Evolutionary conservation across 1,140 invertebrate species (phyloP).

Genomic region (Diabrotica undecimpunctata): DNA sequence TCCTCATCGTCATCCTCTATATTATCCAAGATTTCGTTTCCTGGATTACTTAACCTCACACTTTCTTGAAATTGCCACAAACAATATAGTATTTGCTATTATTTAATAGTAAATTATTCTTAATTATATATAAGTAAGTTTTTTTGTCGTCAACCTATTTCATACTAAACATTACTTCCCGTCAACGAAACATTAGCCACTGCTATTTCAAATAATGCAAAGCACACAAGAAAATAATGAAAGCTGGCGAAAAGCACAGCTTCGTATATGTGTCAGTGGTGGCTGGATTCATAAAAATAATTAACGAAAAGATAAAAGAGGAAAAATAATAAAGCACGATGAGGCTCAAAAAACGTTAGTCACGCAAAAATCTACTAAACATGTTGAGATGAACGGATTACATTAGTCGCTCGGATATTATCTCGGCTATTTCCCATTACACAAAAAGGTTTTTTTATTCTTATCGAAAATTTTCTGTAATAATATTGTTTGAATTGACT

Average conservation of each 20-base stretch:
- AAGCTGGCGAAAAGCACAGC: not conserved
- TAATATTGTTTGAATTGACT: no score
- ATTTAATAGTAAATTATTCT: no score
- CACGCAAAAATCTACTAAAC: slow-evolving; percentile 45
- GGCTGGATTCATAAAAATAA: slow-evolving; percentile 43
- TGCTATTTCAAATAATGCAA: not conserved
- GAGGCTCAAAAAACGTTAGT: slow-evolving; percentile 41
- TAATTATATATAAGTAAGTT: no score
- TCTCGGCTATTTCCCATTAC: slow-evolving; percentile 45
- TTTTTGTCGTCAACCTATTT: no score
- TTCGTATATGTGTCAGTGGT: slow-evolving; percentile 1
- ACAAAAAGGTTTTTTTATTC: slow-evolving; percentile 39
- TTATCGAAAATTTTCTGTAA: no score
- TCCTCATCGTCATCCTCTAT: no score
- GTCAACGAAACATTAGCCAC: no score
- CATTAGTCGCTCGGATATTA: slow-evolving; percentile 42
- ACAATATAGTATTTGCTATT: no score
- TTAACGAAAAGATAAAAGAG: slow-evolving; percentile 42
- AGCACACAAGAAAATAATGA: not conserved
- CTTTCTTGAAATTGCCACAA: no score
- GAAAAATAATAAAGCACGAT: slow-evolving; percentile 38
- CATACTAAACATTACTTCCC: no score
- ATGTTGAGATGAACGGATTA: slow-evolving; percentile 46
- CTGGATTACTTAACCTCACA: no score
- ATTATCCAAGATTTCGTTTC: no score